Evolutionary conservation across 2,888 invertebrate genomes (phyloP).

Genomic region (Hoplodrina ambigua): DNA sequence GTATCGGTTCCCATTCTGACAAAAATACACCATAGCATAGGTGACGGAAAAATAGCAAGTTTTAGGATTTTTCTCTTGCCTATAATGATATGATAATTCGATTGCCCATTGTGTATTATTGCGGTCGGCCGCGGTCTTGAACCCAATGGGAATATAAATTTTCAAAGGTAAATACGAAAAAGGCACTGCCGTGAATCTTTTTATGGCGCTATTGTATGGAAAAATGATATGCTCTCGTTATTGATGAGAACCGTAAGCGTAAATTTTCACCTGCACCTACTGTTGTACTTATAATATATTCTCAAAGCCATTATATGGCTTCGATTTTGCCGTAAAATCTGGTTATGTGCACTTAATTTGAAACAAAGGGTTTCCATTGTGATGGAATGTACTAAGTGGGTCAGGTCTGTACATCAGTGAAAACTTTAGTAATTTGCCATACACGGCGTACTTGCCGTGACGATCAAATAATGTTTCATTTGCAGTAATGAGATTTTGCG

Average conservation of each 20-base stretch:
- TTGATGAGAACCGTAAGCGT: slow-evolving; percentile 73
- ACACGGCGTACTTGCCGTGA: slow-evolving; percentile 29
- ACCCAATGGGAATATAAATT: slow-evolving; percentile 87
- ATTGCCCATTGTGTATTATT: slow-evolving; percentile 87
- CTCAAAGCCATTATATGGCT: slow-evolving; percentile 55
- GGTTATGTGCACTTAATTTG: slow-evolving; percentile 65
- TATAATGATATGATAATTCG: slow-evolving; percentile 88
- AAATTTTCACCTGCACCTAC: slow-evolving; percentile 69
- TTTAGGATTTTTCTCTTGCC: slow-evolving; percentile 71
- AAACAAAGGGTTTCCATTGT: slow-evolving; percentile 59
- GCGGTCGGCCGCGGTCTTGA: slow-evolving; percentile 81
- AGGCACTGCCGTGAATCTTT: slow-evolving; percentile 84
- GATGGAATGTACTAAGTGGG: slow-evolving; percentile 46
- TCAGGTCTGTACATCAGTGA: slow-evolving; percentile 48
- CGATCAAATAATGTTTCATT: slow-evolving; percentile 56
- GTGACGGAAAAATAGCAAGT: slow-evolving; percentile 64
- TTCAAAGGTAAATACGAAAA: slow-evolving; percentile 86
- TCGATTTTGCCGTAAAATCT: slow-evolving; percentile 62
- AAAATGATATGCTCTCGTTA: slow-evolving; percentile 80
- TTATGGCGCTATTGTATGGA: slow-evolving; percentile 81
- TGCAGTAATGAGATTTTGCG: slow-evolving; percentile 53
- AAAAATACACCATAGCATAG: slow-evolving; percentile 49
- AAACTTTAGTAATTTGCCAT: slow-evolving; percentile 60
- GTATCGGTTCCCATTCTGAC: slow-evolving; percentile 47
- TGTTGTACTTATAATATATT: slow-evolving; percentile 64